Conservation (phyloP, 1,140 invertebrate genomes). For the Heterodera carotae region DNA sequence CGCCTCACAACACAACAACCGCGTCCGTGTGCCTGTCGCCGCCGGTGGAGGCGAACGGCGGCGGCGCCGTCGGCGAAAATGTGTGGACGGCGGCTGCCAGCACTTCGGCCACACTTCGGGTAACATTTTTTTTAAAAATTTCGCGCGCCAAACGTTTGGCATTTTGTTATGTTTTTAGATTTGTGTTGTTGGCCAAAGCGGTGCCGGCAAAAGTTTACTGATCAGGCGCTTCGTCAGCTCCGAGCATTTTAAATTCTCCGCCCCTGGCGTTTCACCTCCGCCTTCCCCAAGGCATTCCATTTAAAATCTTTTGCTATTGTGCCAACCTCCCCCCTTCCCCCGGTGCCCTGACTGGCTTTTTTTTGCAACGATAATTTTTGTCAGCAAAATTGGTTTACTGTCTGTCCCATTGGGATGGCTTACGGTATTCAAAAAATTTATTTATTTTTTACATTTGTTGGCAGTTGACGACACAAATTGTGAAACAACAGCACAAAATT, state of each 20-base stretch:
- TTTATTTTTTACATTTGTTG: conserved; percentile 6
- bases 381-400: no score
- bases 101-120: neutral
- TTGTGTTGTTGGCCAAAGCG: conserved; percentile 50
- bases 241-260: conserved; percentile 53
- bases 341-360: no score
- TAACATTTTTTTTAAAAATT: neutral
- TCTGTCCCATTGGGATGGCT: no score
- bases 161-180: conserved; percentile 41
- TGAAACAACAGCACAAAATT: neutral
- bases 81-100: neutral
- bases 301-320: no score
- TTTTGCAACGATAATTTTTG: no score
- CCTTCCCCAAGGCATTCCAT: no score
- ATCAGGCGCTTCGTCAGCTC: conserved; percentile 56
- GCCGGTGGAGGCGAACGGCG: neutral
- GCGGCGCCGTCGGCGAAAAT: neutral
- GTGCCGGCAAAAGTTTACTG: conserved; percentile 44
- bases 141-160: neutral
- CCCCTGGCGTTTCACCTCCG: no score
- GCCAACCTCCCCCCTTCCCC: no score
- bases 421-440: neutral
- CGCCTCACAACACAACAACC: neutral
- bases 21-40: no score
- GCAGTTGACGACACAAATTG: conserved; percentile 1